These are phyloP conservation scores for Aegithalos caudatus DNA, from an alignment of 2,113 vertebrate genomes.

Conservation along the genomic window DNA sequence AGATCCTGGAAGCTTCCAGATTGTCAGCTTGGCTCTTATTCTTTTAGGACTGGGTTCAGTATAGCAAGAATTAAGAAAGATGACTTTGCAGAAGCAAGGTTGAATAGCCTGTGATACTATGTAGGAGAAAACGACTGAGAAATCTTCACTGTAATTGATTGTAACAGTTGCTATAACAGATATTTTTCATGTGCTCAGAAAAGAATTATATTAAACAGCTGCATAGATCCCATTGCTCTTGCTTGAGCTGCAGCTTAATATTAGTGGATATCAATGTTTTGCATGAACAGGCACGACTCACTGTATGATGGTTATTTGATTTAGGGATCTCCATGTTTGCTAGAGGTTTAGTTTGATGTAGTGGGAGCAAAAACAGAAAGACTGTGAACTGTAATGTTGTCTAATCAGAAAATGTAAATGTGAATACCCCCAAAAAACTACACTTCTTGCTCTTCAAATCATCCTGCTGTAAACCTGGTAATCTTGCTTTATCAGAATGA, in stretches of 20 bases:
- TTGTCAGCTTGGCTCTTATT: neutral
- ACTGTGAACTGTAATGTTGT: neutral
- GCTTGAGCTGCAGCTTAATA: neutral
- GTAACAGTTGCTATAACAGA: neutral
- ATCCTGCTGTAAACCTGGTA: neutral
- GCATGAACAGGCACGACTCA: neutral
- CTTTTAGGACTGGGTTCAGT: neutral
- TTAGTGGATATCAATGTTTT: neutral
- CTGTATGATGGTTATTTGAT: neutral
- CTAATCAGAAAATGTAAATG: neutral
- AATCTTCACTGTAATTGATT: neutral
- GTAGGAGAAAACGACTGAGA: neutral
- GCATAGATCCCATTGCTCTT: neutral
- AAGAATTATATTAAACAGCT: neutral
- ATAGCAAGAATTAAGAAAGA: neutral
- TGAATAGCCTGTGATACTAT: neutral
- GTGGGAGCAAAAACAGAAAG: neutral
- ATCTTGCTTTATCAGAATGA: neutral
- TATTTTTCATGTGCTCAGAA: neutral
- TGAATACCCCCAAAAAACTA: accelerated
- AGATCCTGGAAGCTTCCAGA: neutral
- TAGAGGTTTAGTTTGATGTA: neutral
- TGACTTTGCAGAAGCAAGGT: neutral
- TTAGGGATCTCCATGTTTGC: neutral
- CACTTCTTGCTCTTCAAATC: neutral